Percentiles rank a stretch among this genome's conserved stretches.
These are phyloP conservation scores for Gryllus bimaculatus DNA, from an alignment of 1,140 invertebrate genomes.

Conservation along the genomic window DNA sequence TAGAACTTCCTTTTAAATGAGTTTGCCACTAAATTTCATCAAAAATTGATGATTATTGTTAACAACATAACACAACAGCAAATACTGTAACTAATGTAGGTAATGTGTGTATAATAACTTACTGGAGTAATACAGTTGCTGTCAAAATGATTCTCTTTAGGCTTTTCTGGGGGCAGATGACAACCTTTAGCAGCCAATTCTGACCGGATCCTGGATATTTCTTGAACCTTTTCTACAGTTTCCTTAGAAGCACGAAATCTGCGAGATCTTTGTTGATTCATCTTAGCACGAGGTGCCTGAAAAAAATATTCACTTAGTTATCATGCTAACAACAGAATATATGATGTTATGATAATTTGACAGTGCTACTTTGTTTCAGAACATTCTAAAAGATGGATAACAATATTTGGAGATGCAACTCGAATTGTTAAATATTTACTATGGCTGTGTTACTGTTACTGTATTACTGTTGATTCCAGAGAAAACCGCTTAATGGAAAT, in stretches of 20 bases:
- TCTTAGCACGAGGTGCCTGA: constrained; percentile 92
- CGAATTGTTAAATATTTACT: too few relatives aligned
- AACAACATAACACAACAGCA: neutral
- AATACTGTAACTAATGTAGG: too few relatives aligned
- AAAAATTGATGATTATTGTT: neutral
- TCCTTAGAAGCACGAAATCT: constrained; percentile 96
- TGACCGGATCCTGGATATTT: constrained; percentile 68
- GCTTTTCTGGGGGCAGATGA: constrained; percentile 79
- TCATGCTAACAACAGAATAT: too few relatives aligned
- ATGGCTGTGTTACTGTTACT: too few relatives aligned
- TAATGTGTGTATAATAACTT: constrained; percentile 25
- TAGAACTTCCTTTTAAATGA: neutral
- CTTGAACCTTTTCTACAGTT: constrained; percentile 76
- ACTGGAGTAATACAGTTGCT: constrained; percentile 97
- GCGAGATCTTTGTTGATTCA: constrained; percentile 98
- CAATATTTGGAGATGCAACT: too few relatives aligned
- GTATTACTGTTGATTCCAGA: too few relatives aligned
- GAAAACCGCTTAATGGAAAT: too few relatives aligned
- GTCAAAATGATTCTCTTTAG: constrained; percentile 90
- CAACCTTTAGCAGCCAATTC: constrained; percentile 68
- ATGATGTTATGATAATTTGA: too few relatives aligned
- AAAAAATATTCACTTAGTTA: constrained; percentile 20
- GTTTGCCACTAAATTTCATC: neutral
- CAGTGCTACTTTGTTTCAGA: too few relatives aligned
- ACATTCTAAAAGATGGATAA: too few relatives aligned